Percentiles rank a stretch among this genome's conserved stretches.
Evolutionary conservation across 2,797 vertebrate species (phyloP).

Genomic region (Monodelphis domestica): DNA sequence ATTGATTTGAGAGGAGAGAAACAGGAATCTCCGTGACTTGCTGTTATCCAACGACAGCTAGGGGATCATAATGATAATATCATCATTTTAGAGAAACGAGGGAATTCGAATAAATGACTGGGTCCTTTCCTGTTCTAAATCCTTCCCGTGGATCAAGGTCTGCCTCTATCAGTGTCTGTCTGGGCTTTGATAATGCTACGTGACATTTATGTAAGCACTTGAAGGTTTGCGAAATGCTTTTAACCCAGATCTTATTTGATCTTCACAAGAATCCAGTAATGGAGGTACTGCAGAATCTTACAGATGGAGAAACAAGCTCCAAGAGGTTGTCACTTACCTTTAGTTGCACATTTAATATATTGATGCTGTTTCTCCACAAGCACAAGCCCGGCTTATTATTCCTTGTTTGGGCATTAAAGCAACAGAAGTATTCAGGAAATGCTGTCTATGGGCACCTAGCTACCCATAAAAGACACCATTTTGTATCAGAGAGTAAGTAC

Average conservation of each 20-base stretch:
- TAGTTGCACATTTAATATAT: background rate
- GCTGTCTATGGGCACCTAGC: background rate
- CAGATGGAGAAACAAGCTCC: background rate
- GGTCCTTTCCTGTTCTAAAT: background rate
- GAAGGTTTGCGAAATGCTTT: background rate
- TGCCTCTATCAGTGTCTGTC: background rate
- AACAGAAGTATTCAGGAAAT: background rate
- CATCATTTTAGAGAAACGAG: background rate
- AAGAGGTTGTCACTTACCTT: background rate
- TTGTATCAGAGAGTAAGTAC: background rate
- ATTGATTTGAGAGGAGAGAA: background rate
- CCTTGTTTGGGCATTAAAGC: background rate
- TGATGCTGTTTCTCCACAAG: background rate
- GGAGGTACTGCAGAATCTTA: background rate
- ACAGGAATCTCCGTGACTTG: background rate
- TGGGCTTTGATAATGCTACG: background rate
- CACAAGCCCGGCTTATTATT: background rate
- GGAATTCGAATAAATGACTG: background rate
- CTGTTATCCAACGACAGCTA: background rate
- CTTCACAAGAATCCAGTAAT: background rate
- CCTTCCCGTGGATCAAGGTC: background rate
- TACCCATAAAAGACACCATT: background rate
- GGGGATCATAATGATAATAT: background rate
- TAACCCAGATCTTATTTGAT: background rate
- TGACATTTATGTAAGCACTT: background rate